Evolutionary conservation across 2,113 vertebrate species (phyloP), one percentile per base, ranked within the genome.

Genomic region (Tragelaphus strepsiceros): DNA sequence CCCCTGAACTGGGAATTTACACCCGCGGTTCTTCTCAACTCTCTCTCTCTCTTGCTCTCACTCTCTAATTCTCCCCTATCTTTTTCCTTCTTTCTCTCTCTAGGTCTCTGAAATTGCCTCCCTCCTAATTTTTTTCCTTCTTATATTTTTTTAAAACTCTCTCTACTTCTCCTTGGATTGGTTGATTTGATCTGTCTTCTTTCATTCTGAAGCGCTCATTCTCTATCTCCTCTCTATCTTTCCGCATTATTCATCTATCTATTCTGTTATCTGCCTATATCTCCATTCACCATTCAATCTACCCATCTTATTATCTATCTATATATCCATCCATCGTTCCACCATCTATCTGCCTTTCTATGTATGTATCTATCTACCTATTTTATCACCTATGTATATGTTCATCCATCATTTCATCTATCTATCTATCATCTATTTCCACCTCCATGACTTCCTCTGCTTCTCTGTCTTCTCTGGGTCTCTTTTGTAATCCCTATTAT

Each of bases 251-350:
- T 21, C 35, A 74, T 39, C 67, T 61, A 13, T 30, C 21, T 43
- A 0, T 35, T n/a, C 4, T 35, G 2, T 67, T 21, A 67, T 35
- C 32, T 67, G 64, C 21, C 64, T 67, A 8, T 67, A n/a, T 4
- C 62, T n/a, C 62, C 32, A 67, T n/a, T 7, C 16, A 17, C 62
- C 4, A 2, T 19, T n/a, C 7, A 0, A n/a, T 67, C 62, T 19
- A 10, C 32, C 16, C 62, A 19, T n/a, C 16, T n/a, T 67, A 21
- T 35, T 8, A 35, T 21, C 32, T 35, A 2, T 35, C 32, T 61
- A 14, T 30, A 6, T 6, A 14, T 32, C 13, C 28, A 62, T 0
- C 61, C 6, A 15, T 15, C 2, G 0, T 30, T 16, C 61, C 28
- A 7, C 61, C 13, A 0, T 53, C n/a, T 54, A 22, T 53, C n/a